Evolutionary conservation across 1,140 invertebrate genomes (phyloP), one percentile per base, ranked within the genome.

Genomic region (Drosophila punjabiensis): DNA sequence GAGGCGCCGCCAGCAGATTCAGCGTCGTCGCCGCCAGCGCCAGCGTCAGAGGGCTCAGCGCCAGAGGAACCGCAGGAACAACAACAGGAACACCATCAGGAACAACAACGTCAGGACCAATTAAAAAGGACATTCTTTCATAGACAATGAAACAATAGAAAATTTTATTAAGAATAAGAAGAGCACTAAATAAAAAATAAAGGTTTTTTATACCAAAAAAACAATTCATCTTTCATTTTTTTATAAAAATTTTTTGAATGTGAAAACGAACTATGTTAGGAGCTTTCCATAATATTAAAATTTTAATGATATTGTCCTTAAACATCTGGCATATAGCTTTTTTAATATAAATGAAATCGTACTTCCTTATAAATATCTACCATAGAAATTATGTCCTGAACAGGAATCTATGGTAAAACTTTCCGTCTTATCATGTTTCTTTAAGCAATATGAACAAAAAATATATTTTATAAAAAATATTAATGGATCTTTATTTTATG

Each of bases 51-150:
- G 63, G 20, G n/a, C 43, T 24, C 43, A 52, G 30, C 73, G 73
- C 18, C 75, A 41, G 30, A 77, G 47, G 47, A 76, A 74, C 33
- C 55, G 67, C 32, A 37, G 55, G 14, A 76, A 62, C 37, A 52
- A 4, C 28, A 63, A 11, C 41, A 76, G 35, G 8, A 65, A 37
- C n/a, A 67, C 16, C 20, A 55, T 13, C 41, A 75, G 35, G 7
- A 64, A 45, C 13, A 66, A 9, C 20, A 64, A 55, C 48, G 24
- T 24, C 24, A 39, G 48, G n/a, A 35, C n/a, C 48, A 48, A 48
- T 18, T 70, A 16, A 45, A 11, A 14, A 3, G 3, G 5, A 30
- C 4, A 5, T 6, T 13, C 5, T 8, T 18, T 0, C 14, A 39
- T 39, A 18, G 2, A 2, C 32, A 24, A 37, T 10, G 4, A 30